Conservation (phyloP, 2,888 invertebrate species). For the Morpho deidamia region DNA sequence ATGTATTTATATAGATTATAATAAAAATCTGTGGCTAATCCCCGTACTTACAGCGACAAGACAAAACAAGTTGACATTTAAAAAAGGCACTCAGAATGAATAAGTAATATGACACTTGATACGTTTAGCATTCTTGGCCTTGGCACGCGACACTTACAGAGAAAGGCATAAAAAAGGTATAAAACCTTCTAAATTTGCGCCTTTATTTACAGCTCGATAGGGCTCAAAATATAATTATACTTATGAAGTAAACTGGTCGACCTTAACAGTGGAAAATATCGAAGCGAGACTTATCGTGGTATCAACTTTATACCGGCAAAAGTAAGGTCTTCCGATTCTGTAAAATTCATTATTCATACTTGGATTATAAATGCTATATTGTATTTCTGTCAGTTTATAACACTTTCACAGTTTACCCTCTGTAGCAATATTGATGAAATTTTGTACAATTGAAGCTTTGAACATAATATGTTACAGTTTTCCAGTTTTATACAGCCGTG, state of each 20-base stretch:
- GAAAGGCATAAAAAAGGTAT: constrained; percentile 30
- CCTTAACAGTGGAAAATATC: constrained; percentile 23
- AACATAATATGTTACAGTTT: no score
- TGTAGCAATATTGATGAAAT: no score
- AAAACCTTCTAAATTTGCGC: constrained; percentile 2
- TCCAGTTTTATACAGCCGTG: no score
- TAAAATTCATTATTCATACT: no score
- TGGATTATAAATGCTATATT: no score
- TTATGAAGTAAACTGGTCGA: constrained; percentile 14
- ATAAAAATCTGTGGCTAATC: no score
- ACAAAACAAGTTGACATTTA: constrained; percentile 7
- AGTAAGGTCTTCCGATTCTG: no score
- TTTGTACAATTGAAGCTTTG: no score
- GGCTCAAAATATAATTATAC: constrained; percentile 9
- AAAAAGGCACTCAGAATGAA: constrained; percentile 5
- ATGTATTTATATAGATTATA: no score
- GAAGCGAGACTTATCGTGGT: constrained; percentile 7
- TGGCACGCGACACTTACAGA: constrained; percentile 34
- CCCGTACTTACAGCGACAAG: background rate
- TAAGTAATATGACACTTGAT: constrained; percentile 12
- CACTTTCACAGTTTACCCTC: no score
- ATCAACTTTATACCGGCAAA: no score
- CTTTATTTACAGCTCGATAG: constrained; percentile 9
- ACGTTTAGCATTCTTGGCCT: constrained; percentile 28
- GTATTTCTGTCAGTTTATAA: no score